Base-by-base conservation (phyloP, 2,888 invertebrate genomes). In the Drosophila cracens region DNA sequence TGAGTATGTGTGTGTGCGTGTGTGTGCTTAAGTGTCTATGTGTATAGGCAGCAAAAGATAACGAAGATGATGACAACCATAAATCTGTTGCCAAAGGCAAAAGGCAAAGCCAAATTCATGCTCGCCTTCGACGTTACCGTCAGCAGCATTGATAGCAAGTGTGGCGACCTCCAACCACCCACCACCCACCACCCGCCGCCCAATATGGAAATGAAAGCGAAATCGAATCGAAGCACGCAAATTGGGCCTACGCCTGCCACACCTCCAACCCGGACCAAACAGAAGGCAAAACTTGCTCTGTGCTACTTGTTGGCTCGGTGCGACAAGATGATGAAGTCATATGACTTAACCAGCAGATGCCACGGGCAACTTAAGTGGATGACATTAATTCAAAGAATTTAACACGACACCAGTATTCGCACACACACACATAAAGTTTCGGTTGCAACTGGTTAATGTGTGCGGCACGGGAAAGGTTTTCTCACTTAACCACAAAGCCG, bases 341-440 rank as follows among this genome's bases (percentile, higher is more conserved):
- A 82, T 79, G 78, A 79, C 78, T 79, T 82, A 82, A 79, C 82
- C 58, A 60, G 40, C 59, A 48, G 36, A 25, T 36, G 46, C 34
- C 27, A 18, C 16, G 43, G 62, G 31, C 25, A 59, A 49, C 40
- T 31, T 29, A 40, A 29, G 40, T 57, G 57, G 40, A 29, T 57
- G 56, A 40, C 56, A 57, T 57, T 43, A 57, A 57, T 57, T 31
- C 43, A 29, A 57, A 57, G 57, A 43, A 43, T 57, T 57, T 29
- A 57, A 57, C 40, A 29, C 51, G 51, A 29, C 29, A 51, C 29
- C n/a, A 29, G 7, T n/a, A n/a, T 29, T 29, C 10, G 4, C 48
- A 4, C 27, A 21, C 13, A 27, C 18, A 29, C 49, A 49, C 8
- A 10, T 18, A 18, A 51, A 29, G 11, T 51, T 31, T 31, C 29